Percentiles rank a stretch among this genome's conserved stretches.
phyloP scores from a whole-genome alignment of 2,113 vertebrate species.

The Myxocyprinus asiaticus region DNA sequence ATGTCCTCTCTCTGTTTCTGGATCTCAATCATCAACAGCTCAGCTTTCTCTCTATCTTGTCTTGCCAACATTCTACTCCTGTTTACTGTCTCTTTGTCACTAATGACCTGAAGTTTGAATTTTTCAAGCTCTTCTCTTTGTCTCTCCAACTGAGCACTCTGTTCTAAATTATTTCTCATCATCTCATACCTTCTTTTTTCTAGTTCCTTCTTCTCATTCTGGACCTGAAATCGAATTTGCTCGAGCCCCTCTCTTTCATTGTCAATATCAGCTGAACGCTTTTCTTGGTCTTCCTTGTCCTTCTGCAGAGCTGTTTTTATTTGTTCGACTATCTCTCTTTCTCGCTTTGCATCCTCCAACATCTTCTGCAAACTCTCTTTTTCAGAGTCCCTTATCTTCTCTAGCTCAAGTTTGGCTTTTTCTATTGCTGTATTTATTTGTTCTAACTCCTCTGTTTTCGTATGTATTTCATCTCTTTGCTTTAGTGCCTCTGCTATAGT shows the following conservation, averaged over 20 bases:
- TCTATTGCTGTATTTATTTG: slow-evolving; percentile 36
- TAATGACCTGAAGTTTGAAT: slow-evolving; percentile 34
- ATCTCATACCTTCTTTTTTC: slow-evolving; percentile 42
- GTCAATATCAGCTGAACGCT: neutral
- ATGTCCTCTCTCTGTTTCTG: slow-evolving; percentile 56
- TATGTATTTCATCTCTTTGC: slow-evolving; percentile 48
- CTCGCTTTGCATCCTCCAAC: slow-evolving; percentile 44
- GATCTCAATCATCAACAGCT: slow-evolving; percentile 47
- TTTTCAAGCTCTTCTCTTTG: slow-evolving; percentile 48
- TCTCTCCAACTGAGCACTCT: slow-evolving; percentile 22
- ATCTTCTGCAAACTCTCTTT: slow-evolving; percentile 53
- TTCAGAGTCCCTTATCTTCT: slow-evolving; percentile 27
- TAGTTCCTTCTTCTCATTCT: slow-evolving; percentile 37
- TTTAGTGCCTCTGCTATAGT: slow-evolving; percentile 32
- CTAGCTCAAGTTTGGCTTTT: slow-evolving; percentile 25
- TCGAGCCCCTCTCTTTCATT: slow-evolving; percentile 40
- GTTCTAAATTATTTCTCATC: slow-evolving; percentile 30
- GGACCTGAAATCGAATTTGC: slow-evolving; percentile 18
- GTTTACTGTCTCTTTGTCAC: slow-evolving; percentile 21
- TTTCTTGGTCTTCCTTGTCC: slow-evolving; percentile 23
- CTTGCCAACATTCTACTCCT: slow-evolving; percentile 15
- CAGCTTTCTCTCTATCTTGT: slow-evolving; percentile 46
- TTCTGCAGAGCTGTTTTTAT: slow-evolving; percentile 30
- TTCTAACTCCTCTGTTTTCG: slow-evolving; percentile 54
- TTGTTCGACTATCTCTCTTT: slow-evolving; percentile 37